Conservation (phyloP, 2,797 vertebrate genomes). For the Semaprochilodus insignis region DNA sequence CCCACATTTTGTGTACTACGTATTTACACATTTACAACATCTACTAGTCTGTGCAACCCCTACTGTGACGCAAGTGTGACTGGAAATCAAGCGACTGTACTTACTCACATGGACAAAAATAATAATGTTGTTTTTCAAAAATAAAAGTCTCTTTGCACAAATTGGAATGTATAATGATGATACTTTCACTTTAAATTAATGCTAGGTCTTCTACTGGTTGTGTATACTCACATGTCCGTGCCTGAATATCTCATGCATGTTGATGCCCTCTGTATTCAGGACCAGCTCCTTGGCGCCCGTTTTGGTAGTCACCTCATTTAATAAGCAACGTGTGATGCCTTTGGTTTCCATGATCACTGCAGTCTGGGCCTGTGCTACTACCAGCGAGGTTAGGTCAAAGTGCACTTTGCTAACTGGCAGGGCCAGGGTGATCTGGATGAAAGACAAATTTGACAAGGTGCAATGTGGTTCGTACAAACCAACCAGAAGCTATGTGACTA, state of each 20-base stretch:
- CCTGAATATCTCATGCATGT: constrained; percentile 90
- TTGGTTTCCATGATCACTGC: constrained; percentile 86
- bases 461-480: not conserved
- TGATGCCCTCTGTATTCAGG: constrained; percentile 94
- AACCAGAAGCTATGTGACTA: no score
- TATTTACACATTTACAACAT: no score
- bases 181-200: not conserved
- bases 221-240: constrained; percentile 81
- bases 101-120: not conserved
- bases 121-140: not conserved
- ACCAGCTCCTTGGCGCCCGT: constrained; percentile 79
- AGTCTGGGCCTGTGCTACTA: constrained; percentile 80
- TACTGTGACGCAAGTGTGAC: not conserved
- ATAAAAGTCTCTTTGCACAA: not conserved
- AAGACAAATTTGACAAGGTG: not conserved
- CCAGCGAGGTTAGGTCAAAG: constrained; percentile 89
- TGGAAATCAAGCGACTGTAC: not conserved
- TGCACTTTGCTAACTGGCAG: constrained; percentile 87
- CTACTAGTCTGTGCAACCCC: not conserved
- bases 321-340: constrained; percentile 90
- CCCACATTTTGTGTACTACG: no score
- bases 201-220: not conserved
- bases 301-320: constrained; percentile 81
- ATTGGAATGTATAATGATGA: not conserved
- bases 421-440: constrained; percentile 81